Evolutionary conservation across 1,140 invertebrate species (phyloP), one percentile per base, ranked within the genome.

Genomic region (Aphelenchoides avenae): DNA sequence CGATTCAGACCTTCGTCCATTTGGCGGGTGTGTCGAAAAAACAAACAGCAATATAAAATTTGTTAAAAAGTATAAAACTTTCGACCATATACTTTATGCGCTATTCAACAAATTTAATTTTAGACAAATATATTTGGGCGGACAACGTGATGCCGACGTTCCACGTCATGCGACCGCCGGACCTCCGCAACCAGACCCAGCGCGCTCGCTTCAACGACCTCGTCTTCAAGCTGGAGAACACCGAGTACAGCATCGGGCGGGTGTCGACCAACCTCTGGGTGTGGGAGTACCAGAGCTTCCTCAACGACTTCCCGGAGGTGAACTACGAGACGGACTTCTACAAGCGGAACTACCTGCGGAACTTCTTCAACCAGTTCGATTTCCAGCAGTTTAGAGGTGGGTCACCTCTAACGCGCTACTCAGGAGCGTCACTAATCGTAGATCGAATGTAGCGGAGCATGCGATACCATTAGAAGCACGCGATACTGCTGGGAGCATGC

Each of bases 51-150:
- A 46, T 27, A 40, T 18, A 20, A n/a, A 6, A 34, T 22, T 11
- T 22, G 41, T 22, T 57, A 27, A 5, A 1, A 39, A 22, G 53
- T 59, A 62, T 63, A 54, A 18, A 62, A 31, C 52, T 3, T 49
- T 13, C 1, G 15, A 7, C 18, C 15, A 50, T 15, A n/a, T n/a
- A n/a, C n/a, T n/a, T n/a, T n/a, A n/a, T n/a, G n/a, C n/a, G n/a
- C n/a, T n/a, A n/a, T n/a, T n/a, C n/a, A n/a, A n/a, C n/a, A n/a
- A n/a, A n/a, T n/a, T n/a, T n/a, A 18, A 22, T 36, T 73, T 47
- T 36, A 71, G 74, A 77, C 52, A 75, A 76, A 43, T 75, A 75
- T 51, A 76, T 75, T 48, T 75, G 72, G 74, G 73, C 73, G 9
- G 73, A 75, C 50, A 75, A 75, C 55, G 73, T 75, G 3, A 77